Percentiles rank a stretch among this genome's conserved stretches.
Conservation (phyloP, 53 echinoderm and acorn worm species). For the Echinometra lucunter region DNA sequence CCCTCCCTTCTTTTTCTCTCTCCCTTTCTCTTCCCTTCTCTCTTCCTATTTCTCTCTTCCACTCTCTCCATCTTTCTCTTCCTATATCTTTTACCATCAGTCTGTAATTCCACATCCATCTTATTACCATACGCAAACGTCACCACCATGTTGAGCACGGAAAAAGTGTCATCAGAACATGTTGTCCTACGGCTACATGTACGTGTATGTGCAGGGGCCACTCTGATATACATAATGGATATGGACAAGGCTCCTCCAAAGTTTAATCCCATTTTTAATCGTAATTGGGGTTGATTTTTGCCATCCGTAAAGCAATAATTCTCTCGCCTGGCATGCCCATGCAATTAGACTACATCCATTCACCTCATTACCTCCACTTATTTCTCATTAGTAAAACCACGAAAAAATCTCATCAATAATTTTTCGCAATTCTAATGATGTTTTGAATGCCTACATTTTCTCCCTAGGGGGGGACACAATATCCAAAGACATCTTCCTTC, state of each 20-base stretch:
- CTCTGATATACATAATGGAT: background rate
- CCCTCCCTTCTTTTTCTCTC: background rate
- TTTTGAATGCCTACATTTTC: background rate
- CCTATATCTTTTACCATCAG: conserved; percentile 3
- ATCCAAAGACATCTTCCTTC: background rate
- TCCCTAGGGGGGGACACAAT: background rate
- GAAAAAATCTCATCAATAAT: background rate
- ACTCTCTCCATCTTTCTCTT: background rate
- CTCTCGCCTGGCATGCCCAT: background rate
- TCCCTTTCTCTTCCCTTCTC: background rate
- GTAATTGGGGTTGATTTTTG: background rate
- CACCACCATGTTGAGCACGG: background rate
- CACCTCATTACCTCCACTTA: background rate
- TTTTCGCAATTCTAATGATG: background rate
- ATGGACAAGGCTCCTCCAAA: background rate
- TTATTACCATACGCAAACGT: conserved; percentile 45
- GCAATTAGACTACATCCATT: background rate
- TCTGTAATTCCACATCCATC: conserved; percentile 12
- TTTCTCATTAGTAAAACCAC: background rate
- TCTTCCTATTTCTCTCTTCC: too few relatives aligned
- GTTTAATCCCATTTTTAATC: background rate
- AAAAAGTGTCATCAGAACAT: background rate
- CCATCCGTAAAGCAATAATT: background rate
- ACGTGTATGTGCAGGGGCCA: background rate
- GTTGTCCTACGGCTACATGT: too few relatives aligned